Conservation (phyloP, 2,797 vertebrate genomes). For the Dallia pectoralis region DNA sequence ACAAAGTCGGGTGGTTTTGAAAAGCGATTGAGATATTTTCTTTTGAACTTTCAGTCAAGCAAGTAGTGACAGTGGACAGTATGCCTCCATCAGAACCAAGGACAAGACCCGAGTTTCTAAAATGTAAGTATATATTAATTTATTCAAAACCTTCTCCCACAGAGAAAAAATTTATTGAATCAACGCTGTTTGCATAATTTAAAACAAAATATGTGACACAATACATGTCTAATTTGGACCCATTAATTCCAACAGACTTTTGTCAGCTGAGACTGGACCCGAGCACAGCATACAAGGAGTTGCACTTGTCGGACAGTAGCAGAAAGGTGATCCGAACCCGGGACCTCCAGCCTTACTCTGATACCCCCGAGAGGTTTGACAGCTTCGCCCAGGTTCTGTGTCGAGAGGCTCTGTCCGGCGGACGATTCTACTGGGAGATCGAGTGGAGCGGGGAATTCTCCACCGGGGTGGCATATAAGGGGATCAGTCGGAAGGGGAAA, state of each 20-base stretch:
- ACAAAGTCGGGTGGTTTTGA: not conserved
- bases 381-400: constrained; percentile 81
- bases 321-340: constrained; percentile 77
- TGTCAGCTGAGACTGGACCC: constrained; percentile 76
- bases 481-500: constrained; percentile 80
- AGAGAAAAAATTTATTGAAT: too few species aligned
- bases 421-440: constrained; percentile 82
- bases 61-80: constrained; percentile 67
- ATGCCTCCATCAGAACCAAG: constrained; percentile 67
- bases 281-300: constrained; percentile 77
- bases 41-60: constrained; percentile 64
- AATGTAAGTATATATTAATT: constrained; percentile 65
- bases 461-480: constrained; percentile 75
- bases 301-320: constrained; percentile 74
- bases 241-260: constrained; percentile 63
- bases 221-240: not conserved
- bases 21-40: constrained; percentile 13
- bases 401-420: constrained; percentile 71
- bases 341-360: constrained; percentile 74
- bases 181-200: too few species aligned
- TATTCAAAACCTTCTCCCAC: not conserved
- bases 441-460: constrained; percentile 83
- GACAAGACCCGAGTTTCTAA: constrained; percentile 74
- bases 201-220: too few species aligned
- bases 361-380: constrained; percentile 74